phyloP scores from a whole-genome alignment of 2,113 vertebrate genomes.

The Corythaixoides concolor region DNA sequence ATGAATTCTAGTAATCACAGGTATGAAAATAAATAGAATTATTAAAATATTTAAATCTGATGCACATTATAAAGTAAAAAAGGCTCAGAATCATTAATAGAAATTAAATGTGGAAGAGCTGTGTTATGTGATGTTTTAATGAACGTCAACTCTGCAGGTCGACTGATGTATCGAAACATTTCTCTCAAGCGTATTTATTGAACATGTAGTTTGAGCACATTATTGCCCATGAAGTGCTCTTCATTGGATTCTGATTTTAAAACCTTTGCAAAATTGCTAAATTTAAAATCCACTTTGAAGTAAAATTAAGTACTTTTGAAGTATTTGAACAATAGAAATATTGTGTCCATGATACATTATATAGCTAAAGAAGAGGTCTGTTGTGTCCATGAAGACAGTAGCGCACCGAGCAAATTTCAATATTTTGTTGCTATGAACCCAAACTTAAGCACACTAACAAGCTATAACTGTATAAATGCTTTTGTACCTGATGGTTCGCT shows the following conservation, averaged over 20 bases:
- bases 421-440: not conserved
- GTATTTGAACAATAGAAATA: not conserved
- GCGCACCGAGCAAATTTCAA: not conserved
- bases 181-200: not conserved
- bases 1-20: not conserved
- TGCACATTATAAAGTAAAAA: not conserved
- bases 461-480: not conserved
- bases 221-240: not conserved
- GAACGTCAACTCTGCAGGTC: not conserved
- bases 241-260: not conserved
- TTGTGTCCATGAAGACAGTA: not conserved
- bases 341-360: not conserved
- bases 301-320: not conserved
- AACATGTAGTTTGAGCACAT: not conserved
- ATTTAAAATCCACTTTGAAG: not conserved
- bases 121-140: conserved; percentile 18
- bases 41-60: not conserved
- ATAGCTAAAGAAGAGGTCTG: not conserved
- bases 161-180: not conserved
- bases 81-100: not conserved
- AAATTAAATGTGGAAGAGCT: conserved; percentile 3
- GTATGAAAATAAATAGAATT: not conserved
- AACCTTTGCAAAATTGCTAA: not conserved
- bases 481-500: not conserved
- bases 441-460: not conserved